These are phyloP conservation scores for Liodrosophila aerea DNA, from an alignment of 2,888 invertebrate genomes.

Conservation along the genomic window DNA sequence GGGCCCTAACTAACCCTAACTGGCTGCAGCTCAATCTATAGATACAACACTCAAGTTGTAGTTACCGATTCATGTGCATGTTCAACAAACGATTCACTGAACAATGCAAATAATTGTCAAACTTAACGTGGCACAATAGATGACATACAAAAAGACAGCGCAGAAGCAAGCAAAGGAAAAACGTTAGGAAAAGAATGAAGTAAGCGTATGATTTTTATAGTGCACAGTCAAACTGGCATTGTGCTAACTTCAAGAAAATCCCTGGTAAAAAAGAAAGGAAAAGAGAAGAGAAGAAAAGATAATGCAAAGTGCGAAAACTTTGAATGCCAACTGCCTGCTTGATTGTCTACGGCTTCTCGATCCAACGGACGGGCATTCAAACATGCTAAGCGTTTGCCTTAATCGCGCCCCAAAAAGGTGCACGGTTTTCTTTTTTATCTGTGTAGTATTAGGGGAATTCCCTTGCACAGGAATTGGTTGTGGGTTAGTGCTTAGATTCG, in stretches of 20 bases:
- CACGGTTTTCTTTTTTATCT: constrained; percentile 20
- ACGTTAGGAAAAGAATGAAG: constrained; percentile 45
- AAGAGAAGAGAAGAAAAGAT: background rate
- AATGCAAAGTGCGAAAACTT: constrained; percentile 32
- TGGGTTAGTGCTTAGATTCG: constrained; percentile 38
- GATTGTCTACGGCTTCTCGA: constrained; percentile 57
- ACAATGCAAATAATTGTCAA: constrained; percentile 78
- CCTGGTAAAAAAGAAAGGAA: constrained; percentile 16
- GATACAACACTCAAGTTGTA: constrained; percentile 69
- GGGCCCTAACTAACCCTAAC: constrained; percentile 45
- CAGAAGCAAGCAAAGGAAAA: background rate
- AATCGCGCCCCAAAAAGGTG: constrained; percentile 66
- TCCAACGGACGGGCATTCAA: constrained; percentile 24
- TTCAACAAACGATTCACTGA: constrained; percentile 70
- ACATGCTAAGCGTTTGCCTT: constrained; percentile 57
- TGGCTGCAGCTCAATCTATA: constrained; percentile 42
- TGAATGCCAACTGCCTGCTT: constrained; percentile 21
- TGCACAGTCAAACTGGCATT: constrained; percentile 61
- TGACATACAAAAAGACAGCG: constrained; percentile 19
- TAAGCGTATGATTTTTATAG: constrained; percentile 71
- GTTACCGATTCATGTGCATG: constrained; percentile 74
- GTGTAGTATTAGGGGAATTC: constrained; percentile 16
- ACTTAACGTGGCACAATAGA: constrained; percentile 60
- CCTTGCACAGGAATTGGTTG: constrained; percentile 40
- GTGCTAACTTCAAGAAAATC: constrained; percentile 50